Evolutionary conservation across 2,888 invertebrate species (phyloP), one percentile per base, ranked within the genome.

Genomic region (Adela reaumurella): DNA sequence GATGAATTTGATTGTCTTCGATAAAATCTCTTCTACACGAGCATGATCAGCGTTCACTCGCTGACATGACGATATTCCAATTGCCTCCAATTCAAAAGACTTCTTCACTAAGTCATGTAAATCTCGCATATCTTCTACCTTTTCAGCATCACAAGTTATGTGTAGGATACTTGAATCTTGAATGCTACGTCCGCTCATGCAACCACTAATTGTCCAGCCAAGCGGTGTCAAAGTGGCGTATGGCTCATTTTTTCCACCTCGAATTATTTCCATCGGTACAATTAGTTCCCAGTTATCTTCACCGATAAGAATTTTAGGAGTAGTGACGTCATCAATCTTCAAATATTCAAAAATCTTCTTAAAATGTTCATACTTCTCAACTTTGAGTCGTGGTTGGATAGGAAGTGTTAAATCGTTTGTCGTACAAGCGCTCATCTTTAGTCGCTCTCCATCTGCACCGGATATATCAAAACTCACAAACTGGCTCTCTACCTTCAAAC

Each of bases 91-190:
- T n/a, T n/a, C n/a, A n/a, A n/a, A n/a, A 28, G 14, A 55, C 55
- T n/a, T 55, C 49, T 6, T 58, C 56, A 16, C 57, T 41, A 14
- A 55, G 52, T 17, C 48, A 50, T 10, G 56, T 19, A 4, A 56
- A 56, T 49, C 53, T 49, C 16, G 53, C 17, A 45, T 58, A 52
- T 2, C 45, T 52, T 45, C 51, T 54, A 52, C 56, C 55, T 17
- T 56, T 52, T 24, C 56, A 53, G 2, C 52, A 49, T 48, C 51
- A 43, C 43, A 53, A 52, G 17, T 52, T 55, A 20, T 56, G 28
- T 52, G 56, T 56, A 17, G 56, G 54, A n/a, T 56, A 52, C 17
- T 57, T 56, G 35, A 58, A 46, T 6, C 49, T 51, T 46, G 53
- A 57, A 1, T 28, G 17, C 51, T 48, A 19, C 20, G 51, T 51